These are phyloP conservation scores for Nothoprocta pentlandii DNA, from an alignment of 2,113 vertebrate species.

Conservation along the genomic window DNA sequence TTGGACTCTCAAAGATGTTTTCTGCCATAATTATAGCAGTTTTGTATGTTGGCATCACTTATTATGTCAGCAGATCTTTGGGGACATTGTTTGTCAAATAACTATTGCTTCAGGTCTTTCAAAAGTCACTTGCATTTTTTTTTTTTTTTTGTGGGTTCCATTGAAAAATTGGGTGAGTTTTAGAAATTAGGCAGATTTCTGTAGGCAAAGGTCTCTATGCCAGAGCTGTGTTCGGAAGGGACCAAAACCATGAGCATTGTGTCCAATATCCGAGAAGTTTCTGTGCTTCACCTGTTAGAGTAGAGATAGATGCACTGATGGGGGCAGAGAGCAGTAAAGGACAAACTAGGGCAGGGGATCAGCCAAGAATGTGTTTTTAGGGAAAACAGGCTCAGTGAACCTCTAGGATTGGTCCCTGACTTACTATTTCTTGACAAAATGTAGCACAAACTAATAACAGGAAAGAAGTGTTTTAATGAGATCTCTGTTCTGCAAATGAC, in stretches of 20 bases:
- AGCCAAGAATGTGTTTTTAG: neutral
- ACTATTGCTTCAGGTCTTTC: neutral
- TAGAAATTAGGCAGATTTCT: neutral
- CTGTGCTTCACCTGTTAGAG: neutral
- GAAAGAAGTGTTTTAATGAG: neutral
- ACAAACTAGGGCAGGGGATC: neutral
- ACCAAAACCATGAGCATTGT: neutral
- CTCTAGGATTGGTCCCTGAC: neutral
- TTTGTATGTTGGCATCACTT: slow-evolving; percentile 8
- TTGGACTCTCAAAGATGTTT: slow-evolving; percentile 10
- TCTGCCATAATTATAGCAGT: neutral
- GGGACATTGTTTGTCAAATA: neutral
- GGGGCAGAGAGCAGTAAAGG: neutral
- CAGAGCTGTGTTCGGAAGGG: neutral
- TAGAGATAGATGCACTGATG: neutral
- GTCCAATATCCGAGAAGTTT: neutral
- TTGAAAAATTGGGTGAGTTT: neutral
- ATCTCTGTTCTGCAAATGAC: neutral
- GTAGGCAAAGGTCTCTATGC: neutral
- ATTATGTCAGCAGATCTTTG: neutral
- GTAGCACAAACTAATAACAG: neutral
- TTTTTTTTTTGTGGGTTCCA: slow-evolving; percentile 23
- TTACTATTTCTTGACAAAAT: neutral
- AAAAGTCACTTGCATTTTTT: neutral
- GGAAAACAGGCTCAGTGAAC: neutral